Conservation (phyloP, 2,797 vertebrate species). For the Sebastolobus alascanus region DNA sequence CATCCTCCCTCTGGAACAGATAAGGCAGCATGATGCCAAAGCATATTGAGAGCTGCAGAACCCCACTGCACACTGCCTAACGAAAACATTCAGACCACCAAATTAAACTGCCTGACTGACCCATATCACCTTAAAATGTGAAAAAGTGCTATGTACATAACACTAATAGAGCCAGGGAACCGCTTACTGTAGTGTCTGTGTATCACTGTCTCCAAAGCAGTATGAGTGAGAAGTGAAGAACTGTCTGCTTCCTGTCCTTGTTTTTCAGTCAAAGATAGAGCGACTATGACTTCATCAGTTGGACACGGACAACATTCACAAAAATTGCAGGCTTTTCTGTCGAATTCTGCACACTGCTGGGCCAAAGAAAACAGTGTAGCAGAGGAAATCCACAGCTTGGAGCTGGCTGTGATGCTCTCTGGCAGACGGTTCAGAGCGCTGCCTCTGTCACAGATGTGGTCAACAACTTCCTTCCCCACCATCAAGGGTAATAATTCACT, state of each 20-base stretch:
- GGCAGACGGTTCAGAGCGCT: slow-evolving; percentile 5
- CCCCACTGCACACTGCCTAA: not conserved
- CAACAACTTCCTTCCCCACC: slow-evolving; percentile 62
- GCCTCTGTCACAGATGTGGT: slow-evolving; percentile 43
- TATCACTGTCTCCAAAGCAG: not conserved
- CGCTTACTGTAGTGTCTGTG: not conserved
- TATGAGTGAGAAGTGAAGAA: slow-evolving; percentile 6
- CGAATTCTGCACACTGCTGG: slow-evolving; percentile 1
- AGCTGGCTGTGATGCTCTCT: slow-evolving; percentile 22
- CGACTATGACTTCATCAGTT: slow-evolving; percentile 33
- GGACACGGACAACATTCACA: slow-evolving; percentile 16
- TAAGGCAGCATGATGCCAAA: slow-evolving; percentile 28
- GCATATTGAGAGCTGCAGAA: not conserved
- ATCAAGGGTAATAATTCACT: slow-evolving; percentile 32
- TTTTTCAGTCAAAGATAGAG: slow-evolving; percentile 31
- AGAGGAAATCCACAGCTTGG: slow-evolving; percentile 52
- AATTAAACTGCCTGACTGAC: not conserved
- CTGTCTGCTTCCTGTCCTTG: slow-evolving; percentile 5
- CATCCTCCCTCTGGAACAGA: slow-evolving; percentile 45
- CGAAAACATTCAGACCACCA: slow-evolving; percentile 31
- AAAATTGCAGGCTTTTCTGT: slow-evolving; percentile 20
- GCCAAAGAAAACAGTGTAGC: slow-evolving; percentile 59
- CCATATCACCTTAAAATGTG: not conserved
- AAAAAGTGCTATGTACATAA: not conserved
- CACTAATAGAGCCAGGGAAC: not conserved